Evolutionary conservation across 2,888 invertebrate genomes (phyloP), one percentile per base, ranked within the genome.

Genomic region (Apamea monoglypha): DNA sequence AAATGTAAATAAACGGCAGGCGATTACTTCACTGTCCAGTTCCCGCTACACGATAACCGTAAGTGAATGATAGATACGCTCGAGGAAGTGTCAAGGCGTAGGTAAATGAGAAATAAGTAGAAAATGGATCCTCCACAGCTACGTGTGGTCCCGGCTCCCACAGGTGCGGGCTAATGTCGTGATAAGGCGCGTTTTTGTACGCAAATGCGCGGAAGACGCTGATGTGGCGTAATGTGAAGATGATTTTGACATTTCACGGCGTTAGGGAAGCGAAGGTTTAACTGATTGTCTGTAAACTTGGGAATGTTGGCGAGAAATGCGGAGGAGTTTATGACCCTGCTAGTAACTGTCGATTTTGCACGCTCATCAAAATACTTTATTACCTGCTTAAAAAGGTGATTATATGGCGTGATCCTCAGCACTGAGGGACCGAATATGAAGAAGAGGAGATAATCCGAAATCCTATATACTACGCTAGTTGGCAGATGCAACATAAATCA

Each of bases 11-110:
- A 85, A 78, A 74, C 29, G 75, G 61, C 79, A 78, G 66, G 69
- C 76, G 75, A 82, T 87, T 69, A 79, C 75, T 64, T 75, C 69
- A 69, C 64, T 75, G 80, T 63, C 80, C 36, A 74, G 71, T 29
- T 73, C 80, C 86, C 87, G 81, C 82, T 78, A 84, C 74, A 76
- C 64, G 81, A 85, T 87, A 83, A 85, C 80, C n/a, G 85, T 85
- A 85, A 87, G 85, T 87, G 85, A 87, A 83, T 85, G 81, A 87
- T 75, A 87, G 82, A 83, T 78, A 85, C 78, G 50, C 74, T 86
- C 87, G 81, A 92, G 92, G 92, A 92, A 93, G 89, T 90, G 89
- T 87, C 90, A 86, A 87, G 50, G 78, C 83, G 85, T 83, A 88
- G 71, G 91, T 88, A 92, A 92, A 91, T 92, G 86, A 88, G 87